Conservation (phyloP, 2,888 invertebrate genomes). For the Lampropteryx suffumata region DNA sequence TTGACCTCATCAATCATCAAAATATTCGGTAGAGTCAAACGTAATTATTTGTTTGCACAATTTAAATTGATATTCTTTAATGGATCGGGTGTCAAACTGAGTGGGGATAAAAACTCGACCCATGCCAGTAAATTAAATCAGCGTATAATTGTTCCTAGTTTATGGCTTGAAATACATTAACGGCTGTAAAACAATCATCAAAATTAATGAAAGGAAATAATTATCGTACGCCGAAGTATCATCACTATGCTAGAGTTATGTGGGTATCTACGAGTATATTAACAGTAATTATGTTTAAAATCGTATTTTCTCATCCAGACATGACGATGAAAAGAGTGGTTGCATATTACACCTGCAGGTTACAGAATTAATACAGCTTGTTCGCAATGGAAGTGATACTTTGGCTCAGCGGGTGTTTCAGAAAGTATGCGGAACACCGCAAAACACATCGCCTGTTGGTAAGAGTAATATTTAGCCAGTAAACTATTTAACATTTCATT, state of each 20-base stretch:
- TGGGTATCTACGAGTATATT: neutral
- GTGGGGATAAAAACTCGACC: slow-evolving; percentile 16
- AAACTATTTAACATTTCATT: no score
- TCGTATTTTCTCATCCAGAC: slow-evolving; percentile 8
- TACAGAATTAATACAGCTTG: neutral
- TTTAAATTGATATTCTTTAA: slow-evolving; percentile 51
- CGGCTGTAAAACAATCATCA: neutral
- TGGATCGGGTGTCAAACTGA: slow-evolving; percentile 32
- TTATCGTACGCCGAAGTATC: no score
- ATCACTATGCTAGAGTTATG: neutral
- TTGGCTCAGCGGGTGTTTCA: neutral
- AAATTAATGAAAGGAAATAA: neutral
- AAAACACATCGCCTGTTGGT: neutral
- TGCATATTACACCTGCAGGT: slow-evolving; percentile 5
- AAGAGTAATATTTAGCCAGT: no score
- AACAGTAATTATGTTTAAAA: slow-evolving; percentile 2
- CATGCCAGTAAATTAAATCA: slow-evolving; percentile 3
- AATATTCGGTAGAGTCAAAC: slow-evolving; percentile 40
- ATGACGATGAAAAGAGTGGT: neutral
- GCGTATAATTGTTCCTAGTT: neutral
- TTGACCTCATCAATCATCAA: slow-evolving; percentile 62
- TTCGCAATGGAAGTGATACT: neutral
- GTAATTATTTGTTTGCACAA: slow-evolving; percentile 59
- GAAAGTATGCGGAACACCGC: neutral
- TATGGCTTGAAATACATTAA: neutral